Evolutionary conservation across 1,140 invertebrate species (phyloP), one percentile per base, ranked within the genome.

Genomic region (Drosophila cardini): DNA sequence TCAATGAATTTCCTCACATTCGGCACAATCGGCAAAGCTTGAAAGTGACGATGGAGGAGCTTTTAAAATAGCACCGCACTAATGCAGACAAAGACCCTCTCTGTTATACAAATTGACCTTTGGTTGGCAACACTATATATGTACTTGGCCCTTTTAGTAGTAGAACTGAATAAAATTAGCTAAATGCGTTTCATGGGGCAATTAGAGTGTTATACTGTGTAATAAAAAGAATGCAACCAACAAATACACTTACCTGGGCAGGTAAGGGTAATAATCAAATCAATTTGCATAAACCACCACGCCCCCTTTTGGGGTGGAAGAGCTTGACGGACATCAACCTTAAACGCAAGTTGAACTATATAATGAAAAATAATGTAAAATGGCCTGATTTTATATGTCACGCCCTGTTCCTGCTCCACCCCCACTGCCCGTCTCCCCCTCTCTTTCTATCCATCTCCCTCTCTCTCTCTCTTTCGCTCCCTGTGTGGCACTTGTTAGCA

Each of bases 191-290:
- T 68, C 32, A 13, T 38, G 32, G 56, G 53, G 42, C 58, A 64
- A 61, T 64, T 72, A 73, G 2, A 50, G 13, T 42, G 13, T 42
- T n/a, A 7, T 9, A 11, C 36, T 9, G 26, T 36, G 69, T 84
- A 85, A 80, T 77, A 43, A 80, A 86, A 78, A 78, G 75, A 85
- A 72, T 86, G 82, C 75, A 81, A 56, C 40, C 50, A 58, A 79
- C 57, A 38, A 48, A 55, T 63, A 57, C 42, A 64, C 45, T 48
- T 63, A 50, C 53, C 43, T 46, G 10, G 5, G 5, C 18, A 3
- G 32, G 10, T 18, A 15, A 62, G 56, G 13, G 53, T 76, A 83
- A 83, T 86, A 89, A 86, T 87, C 68, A 71, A 86, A 76, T 86
- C 76, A 82, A 86, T 83, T 86, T 87, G 60, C 78, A 86, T 85